A percentile compares a stretch with the other conserved stretches of the same genome.
These are phyloP conservation scores for Caenorhabditis inopinata DNA, from an alignment of 1,140 invertebrate species.

Conservation along the genomic window DNA sequence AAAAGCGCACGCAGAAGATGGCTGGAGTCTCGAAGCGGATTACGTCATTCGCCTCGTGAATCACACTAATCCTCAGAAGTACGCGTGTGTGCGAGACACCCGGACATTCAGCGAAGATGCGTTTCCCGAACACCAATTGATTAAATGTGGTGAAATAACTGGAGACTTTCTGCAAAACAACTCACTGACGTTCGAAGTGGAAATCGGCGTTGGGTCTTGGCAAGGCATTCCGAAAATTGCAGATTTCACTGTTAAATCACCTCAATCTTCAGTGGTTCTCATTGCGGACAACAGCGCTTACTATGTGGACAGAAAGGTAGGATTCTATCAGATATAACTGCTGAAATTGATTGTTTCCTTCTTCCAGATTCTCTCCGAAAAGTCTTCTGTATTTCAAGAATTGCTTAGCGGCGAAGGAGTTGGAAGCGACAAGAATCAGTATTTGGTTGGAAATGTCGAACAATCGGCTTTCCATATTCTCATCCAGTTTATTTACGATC, in stretches of 20 bases:
- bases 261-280: neutral
- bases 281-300: neutral
- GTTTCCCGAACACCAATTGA: neutral
- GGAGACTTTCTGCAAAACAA: neutral
- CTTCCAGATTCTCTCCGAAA: neutral
- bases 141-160: neutral
- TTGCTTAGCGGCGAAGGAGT: neutral
- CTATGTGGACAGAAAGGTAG: neutral
- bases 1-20: neutral
- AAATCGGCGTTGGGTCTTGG: neutral
- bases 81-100: neutral
- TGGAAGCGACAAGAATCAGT: neutral
- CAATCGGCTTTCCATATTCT: neutral
- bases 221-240: neutral
- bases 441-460: neutral
- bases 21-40: neutral
- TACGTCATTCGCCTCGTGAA: neutral
- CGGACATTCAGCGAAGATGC: neutral
- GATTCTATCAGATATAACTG: no score
- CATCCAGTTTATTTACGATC: no score
- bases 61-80: neutral
- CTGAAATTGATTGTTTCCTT: no score
- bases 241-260: neutral
- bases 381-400: neutral
- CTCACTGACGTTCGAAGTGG: neutral